Conservation (phyloP, 2,113 vertebrate genomes). For the Monarcha castaneiventris region DNA sequence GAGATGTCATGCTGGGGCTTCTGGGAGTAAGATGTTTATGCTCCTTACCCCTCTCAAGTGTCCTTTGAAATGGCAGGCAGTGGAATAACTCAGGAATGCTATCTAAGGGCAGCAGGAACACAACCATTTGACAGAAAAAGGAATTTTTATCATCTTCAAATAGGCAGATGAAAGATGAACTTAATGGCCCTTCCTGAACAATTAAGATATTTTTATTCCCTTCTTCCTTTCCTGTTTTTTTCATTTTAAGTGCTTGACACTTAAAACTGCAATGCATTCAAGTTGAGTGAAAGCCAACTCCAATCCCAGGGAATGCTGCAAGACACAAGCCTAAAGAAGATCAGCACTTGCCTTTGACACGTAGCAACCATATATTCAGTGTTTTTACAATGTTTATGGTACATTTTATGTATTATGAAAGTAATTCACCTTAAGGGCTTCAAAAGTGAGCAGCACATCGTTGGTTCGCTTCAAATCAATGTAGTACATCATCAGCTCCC, state of each 20-base stretch:
- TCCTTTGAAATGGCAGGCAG: neutral
- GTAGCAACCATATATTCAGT: neutral
- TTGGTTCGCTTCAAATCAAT: slow-evolving; percentile 96
- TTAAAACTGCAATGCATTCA: neutral
- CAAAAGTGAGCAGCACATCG: slow-evolving; percentile 95
- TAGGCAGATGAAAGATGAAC: neutral
- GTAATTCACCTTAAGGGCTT: slow-evolving; percentile 90
- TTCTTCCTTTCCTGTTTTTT: neutral
- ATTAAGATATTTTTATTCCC: neutral
- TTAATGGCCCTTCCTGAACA: neutral
- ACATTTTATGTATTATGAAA: neutral
- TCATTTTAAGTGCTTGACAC: neutral
- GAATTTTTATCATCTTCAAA: neutral
- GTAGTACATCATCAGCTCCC: slow-evolving; percentile 97
- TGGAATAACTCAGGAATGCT: neutral
- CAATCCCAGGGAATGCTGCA: neutral
- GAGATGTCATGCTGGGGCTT: neutral
- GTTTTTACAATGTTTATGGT: neutral
- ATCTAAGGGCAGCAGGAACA: neutral
- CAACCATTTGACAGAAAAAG: neutral
- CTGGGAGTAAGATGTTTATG: neutral
- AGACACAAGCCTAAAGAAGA: neutral
- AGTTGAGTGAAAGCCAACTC: neutral
- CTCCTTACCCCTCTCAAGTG: neutral
- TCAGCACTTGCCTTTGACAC: neutral